phyloP scores from a whole-genome alignment of 2,797 vertebrate species.

The Gymnoscopelus microlampas region DNA sequence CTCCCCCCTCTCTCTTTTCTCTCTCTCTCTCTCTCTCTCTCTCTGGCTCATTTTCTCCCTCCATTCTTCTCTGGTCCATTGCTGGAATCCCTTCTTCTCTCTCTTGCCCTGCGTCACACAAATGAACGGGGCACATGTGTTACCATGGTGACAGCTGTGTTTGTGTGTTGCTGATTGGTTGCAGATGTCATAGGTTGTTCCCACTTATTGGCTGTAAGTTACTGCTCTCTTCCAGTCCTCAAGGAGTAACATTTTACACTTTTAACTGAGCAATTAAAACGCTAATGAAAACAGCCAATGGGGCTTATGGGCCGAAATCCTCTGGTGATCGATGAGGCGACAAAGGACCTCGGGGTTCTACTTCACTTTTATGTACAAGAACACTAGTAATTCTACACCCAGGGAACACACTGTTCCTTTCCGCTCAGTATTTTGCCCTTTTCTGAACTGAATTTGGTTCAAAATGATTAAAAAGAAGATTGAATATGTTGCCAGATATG shows the following conservation, averaged over 20 bases:
- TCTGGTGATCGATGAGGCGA: no score
- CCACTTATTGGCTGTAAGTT: conserved; percentile 35
- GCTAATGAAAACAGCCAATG: no score
- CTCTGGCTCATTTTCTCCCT: conserved; percentile 8
- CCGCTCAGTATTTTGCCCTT: no score
- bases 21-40: conserved; percentile 11
- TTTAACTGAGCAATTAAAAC: background rate
- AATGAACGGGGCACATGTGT: conserved; percentile 43
- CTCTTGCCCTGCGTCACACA: conserved; percentile 43
- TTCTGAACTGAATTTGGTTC: no score
- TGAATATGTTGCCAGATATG: no score
- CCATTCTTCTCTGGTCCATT: conserved; percentile 11
- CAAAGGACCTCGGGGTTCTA: no score
- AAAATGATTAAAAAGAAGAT: no score
- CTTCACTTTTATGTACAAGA: no score
- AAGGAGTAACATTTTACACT: conserved; percentile 15
- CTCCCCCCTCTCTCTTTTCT: background rate
- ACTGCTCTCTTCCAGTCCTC: conserved; percentile 9
- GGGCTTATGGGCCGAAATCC: no score
- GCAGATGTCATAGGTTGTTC: conserved; percentile 51
- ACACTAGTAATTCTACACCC: no score
- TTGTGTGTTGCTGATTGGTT: conserved; percentile 53
- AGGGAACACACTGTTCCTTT: no score
- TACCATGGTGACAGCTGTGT: conserved; percentile 52
- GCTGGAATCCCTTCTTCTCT: background rate